These are phyloP conservation scores for Vanessa atalanta DNA, from an alignment of 1,140 invertebrate species.

Conservation along the genomic window DNA sequence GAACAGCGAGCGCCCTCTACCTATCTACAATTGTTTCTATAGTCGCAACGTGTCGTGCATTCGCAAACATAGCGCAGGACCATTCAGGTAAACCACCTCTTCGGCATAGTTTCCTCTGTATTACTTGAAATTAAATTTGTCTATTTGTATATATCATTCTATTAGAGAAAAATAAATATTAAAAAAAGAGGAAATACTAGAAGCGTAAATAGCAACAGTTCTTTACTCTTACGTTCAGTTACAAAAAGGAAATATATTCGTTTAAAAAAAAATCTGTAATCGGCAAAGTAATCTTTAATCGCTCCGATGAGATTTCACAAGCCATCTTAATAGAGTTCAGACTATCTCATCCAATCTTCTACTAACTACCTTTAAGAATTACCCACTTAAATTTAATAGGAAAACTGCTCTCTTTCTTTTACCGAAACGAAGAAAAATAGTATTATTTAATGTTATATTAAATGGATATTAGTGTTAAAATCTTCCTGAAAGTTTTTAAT, in stretches of 20 bases:
- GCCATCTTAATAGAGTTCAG: slow-evolving; percentile 19
- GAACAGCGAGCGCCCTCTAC: slow-evolving; percentile 52
- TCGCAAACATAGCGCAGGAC: slow-evolving; percentile 53
- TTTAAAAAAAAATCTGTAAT: slow-evolving; percentile 1
- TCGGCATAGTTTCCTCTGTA: not conserved
- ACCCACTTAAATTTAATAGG: slow-evolving; percentile 19
- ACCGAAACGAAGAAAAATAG: not conserved
- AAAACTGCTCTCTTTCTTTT: slow-evolving; percentile 2
- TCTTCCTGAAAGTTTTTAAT: not conserved
- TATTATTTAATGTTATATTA: not conserved
- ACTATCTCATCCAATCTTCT: slow-evolving; percentile 19
- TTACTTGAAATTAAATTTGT: not conserved
- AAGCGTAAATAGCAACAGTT: not conserved
- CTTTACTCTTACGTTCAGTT: not conserved
- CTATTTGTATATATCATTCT: not conserved
- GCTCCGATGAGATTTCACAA: slow-evolving; percentile 10
- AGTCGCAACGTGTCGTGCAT: slow-evolving; percentile 63
- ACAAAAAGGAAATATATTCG: not conserved
- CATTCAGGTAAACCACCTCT: slow-evolving; percentile 24
- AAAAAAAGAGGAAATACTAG: not conserved
- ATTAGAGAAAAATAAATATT: not conserved
- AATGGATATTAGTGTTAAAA: not conserved
- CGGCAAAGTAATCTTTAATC: slow-evolving; percentile 15
- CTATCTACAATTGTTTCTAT: slow-evolving; percentile 46
- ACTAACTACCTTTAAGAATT: slow-evolving; percentile 8